Base-by-base conservation (phyloP, 2,113 vertebrate species). In the Sporophila hypoxantha region DNA sequence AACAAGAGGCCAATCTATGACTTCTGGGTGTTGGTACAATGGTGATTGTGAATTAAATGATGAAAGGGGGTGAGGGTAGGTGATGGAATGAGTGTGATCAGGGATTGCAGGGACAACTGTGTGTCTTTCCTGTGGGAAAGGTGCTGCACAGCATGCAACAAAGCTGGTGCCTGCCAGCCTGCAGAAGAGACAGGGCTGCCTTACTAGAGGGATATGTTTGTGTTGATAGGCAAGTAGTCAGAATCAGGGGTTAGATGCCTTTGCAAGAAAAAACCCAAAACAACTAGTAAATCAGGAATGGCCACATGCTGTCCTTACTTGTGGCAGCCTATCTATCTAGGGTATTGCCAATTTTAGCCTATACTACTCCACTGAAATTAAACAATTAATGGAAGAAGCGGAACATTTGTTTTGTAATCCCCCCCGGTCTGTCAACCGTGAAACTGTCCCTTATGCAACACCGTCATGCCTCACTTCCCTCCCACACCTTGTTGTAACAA, bases 401-500 rank as follows among this genome's bases (percentile, higher is more conserved):
- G 12, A 67, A 83, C 53, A 75, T 81, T 70, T 70, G 56, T 82
- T 83, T 90, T 82, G 76, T 68, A 77, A 87, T 49, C 34, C 10
- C 20, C 17, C 29, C 17, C 25, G 23, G n/a, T 60, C 76, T 85
- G 56, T 65, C 79, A 87, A 3, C 66, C 17, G 7, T n/a, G 47
- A 89, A 75, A n/a, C 49, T 37, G 18, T 36, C 36, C 55, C n/a
- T 89, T 78, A 36, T 6, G 30, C 46, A 86, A 78, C 1, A 7
- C 55, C 0, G 3, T 32, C 39, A 30, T 9, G 64, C 61, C 76
- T 88, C 60, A 26, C n/a, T 84, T 81, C 34, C 60, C 89, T 83
- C 74, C 88, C 60, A 65, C 59, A 78, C 70, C 39, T 89, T 73
- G 44, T 50, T 91, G 46, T 53, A 88, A 88, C 52, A 83, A 67